A percentile compares a stretch with the other conserved stretches of the same genome.
These are phyloP conservation scores for Calyptomena viridis DNA, from an alignment of 2,113 vertebrate species.

Conservation along the genomic window DNA sequence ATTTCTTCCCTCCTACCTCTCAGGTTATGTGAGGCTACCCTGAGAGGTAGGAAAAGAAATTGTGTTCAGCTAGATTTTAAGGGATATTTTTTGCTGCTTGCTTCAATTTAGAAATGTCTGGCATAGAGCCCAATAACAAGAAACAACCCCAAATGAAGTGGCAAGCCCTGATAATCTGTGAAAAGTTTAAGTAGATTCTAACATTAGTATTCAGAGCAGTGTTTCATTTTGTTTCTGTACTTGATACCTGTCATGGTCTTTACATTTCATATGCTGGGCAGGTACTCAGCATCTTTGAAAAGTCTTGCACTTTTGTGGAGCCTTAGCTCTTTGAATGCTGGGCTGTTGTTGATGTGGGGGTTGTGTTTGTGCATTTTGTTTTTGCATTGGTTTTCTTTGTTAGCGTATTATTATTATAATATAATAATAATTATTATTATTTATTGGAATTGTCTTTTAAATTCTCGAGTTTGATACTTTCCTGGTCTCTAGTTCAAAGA, in stretches of 20 bases:
- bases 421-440: not conserved
- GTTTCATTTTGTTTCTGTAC: not conserved
- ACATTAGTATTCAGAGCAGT: not conserved
- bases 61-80: not conserved
- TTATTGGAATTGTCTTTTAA: not conserved
- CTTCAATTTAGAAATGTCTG: not conserved
- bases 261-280: not conserved
- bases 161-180: not conserved
- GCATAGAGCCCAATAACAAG: not conserved
- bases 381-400: not conserved
- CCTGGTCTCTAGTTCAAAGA: not conserved
- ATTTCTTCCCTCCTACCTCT: not conserved
- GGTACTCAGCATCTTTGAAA: not conserved
- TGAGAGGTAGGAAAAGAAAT: not conserved
- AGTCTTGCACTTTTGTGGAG: not conserved
- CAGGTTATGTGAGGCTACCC: not conserved
- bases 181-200: not conserved
- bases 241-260: not conserved
- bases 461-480: not conserved
- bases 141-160: not conserved
- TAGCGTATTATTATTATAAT: not conserved
- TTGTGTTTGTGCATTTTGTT: not conserved
- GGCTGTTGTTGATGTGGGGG: not conserved
- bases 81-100: not conserved
- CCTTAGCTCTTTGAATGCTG: not conserved